Percentiles rank a stretch among this genome's conserved stretches.
Conservation (phyloP, 2,888 invertebrate genomes). For the Epistrophe eligans region DNA sequence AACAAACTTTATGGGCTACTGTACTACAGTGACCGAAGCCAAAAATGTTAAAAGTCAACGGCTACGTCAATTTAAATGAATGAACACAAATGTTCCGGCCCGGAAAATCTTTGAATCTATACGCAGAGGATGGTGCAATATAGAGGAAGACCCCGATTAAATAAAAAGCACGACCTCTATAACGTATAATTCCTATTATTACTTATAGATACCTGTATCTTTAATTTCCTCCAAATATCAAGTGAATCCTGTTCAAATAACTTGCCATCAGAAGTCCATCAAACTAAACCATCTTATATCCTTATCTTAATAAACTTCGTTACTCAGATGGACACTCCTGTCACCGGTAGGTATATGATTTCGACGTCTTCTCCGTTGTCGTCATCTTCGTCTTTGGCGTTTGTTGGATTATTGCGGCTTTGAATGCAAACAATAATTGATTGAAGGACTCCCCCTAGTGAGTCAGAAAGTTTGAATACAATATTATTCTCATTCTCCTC, state of each 20-base stretch:
- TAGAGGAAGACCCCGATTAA: too few relatives aligned
- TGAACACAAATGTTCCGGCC: too few relatives aligned
- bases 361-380: not conserved
- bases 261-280: not conserved
- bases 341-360: not conserved
- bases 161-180: too few relatives aligned
- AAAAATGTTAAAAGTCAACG: too few relatives aligned
- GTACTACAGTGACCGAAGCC: too few relatives aligned
- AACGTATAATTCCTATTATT: too few relatives aligned
- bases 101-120: too few relatives aligned
- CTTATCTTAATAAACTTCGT: conserved; percentile 15
- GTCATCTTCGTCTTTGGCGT: not conserved
- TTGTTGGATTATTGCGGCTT: conserved; percentile 24
- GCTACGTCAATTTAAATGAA: too few relatives aligned
- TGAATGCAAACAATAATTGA: conserved; percentile 35
- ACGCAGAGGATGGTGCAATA: too few relatives aligned
- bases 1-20: too few relatives aligned
- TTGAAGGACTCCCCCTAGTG: conserved; percentile 2
- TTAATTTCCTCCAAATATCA: not conserved
- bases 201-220: not conserved
- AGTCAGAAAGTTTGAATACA: conserved; percentile 7
- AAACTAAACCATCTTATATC: not conserved
- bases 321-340: conserved; percentile 11
- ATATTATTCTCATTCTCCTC: not conserved
- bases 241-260: conserved; percentile 1